Base-by-base conservation (phyloP, 2,113 vertebrate species). In the Hypocryptadius cinnamomeus region DNA sequence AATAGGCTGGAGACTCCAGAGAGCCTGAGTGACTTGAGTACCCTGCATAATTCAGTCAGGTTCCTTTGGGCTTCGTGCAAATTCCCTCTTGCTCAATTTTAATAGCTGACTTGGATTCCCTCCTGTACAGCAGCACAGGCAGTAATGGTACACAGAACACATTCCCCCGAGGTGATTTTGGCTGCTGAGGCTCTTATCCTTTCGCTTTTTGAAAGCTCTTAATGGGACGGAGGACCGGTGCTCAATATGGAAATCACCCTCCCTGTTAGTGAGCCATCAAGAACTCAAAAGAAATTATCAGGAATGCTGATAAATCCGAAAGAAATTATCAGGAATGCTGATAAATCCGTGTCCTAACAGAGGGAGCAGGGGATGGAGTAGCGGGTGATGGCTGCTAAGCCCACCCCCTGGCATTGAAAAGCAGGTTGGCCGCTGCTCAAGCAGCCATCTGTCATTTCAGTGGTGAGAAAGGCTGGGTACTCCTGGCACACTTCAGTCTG, bases 1-100 rank as follows among this genome's bases (percentile, higher is more conserved):
- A 59, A 15, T 25, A 31, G 63, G 25, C 70, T 70, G 57, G 44
- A 76, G 61, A 13, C 35, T 50, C 20, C 56, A 79, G 48, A 79
- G 42, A 59, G 39, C 23, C 53, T 39, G 25, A 77, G 54, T 30
- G 47, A 35, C 33, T 39, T 21, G 28, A 42, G 13, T 22, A 57
- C 30, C n/a, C 24, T 4, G 0, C 1, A 1, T 39, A n/a, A 70
- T 33, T 63, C 28, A 66, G 39, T 2, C 35, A n/a, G 27, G 30
- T 22, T 79, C 56, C 65, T 89, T 22, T 28, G 51, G 54, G 56
- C 57, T 73, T 35, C 45, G 47, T 68, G 72, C 57, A 40, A 71
- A 74, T 45, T 57, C 68, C 37, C 59, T 31, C 44, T 30, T 72
- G 50, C 63, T 86, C 48, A 10, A 15, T 56, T 53, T 83, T 64